A percentile compares a stretch with the other conserved stretches of the same genome.
These are phyloP conservation scores for Yasuhikotakia modesta DNA, from an alignment of 2,797 vertebrate species.

Conservation along the genomic window DNA sequence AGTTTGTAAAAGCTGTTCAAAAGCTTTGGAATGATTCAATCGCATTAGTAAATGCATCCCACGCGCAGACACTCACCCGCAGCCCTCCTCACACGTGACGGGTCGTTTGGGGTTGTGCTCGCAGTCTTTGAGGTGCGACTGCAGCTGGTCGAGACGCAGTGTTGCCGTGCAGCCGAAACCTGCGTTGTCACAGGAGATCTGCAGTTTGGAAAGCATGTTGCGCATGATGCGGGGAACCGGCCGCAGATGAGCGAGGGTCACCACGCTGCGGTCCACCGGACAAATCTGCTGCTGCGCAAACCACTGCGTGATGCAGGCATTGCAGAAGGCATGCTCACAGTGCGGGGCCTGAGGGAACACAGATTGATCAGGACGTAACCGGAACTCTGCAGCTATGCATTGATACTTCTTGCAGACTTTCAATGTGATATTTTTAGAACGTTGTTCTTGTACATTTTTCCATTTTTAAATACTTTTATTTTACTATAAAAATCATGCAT, in stretches of 20 bases:
- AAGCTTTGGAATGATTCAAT: no score
- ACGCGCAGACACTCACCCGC: constrained; percentile 86
- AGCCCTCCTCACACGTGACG: constrained; percentile 94
- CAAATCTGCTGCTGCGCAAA: constrained; percentile 99
- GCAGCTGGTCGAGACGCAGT: constrained; percentile 93
- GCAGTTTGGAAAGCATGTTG: constrained; percentile 98
- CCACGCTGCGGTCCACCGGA: constrained; percentile 96
- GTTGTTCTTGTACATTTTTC: no score
- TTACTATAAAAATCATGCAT: no score
- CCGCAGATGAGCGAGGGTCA: constrained; percentile 95
- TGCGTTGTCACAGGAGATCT: constrained; percentile 95
- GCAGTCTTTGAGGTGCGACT: constrained; percentile 96
- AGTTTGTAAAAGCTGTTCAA: not conserved
- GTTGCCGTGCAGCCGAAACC: constrained; percentile 92
- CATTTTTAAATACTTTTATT: no score
- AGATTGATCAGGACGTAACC: constrained; percentile 21
- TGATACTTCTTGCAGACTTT: no score
- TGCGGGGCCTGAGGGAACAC: constrained; percentile 85
- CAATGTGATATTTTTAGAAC: no score
- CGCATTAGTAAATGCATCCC: no score
- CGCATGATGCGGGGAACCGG: constrained; percentile 99
- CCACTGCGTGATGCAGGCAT: constrained; percentile 99
- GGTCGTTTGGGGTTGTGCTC: constrained; percentile 98
- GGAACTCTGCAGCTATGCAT: constrained; percentile 4
- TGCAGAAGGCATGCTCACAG: constrained; percentile 99